Conservation (phyloP, 2,113 vertebrate species). For the Aptenodytes forsteri region DNA sequence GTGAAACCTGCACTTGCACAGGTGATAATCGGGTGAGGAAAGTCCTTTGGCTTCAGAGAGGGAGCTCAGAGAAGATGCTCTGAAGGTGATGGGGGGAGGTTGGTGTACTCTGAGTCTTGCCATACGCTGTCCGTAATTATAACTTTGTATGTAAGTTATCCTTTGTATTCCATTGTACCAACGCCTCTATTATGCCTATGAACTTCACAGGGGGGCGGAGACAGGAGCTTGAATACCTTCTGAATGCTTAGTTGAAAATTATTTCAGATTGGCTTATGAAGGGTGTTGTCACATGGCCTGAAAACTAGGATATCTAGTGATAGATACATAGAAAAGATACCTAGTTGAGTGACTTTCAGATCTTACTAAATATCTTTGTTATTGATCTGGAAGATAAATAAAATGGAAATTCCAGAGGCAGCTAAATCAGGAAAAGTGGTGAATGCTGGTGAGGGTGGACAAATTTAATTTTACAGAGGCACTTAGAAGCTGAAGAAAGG, state of each 20-base stretch:
- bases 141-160: background rate
- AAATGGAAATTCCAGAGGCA: background rate
- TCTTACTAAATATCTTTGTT: background rate
- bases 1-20: accelerated
- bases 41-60: background rate
- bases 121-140: background rate
- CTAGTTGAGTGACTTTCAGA: background rate
- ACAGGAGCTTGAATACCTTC: background rate
- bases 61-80: background rate
- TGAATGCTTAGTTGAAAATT: background rate
- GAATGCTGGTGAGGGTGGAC: background rate
- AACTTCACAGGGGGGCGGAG: background rate
- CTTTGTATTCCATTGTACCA: background rate
- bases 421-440: background rate
- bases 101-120: background rate
- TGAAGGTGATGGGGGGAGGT: background rate
- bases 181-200: background rate
- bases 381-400: background rate
- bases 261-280: background rate
- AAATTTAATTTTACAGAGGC: background rate
- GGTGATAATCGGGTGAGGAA: background rate
- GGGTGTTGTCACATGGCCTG: background rate
- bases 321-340: background rate
- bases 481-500: background rate
- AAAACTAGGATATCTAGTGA: background rate